These are phyloP conservation scores for Lerema accius DNA, from an alignment of 1,140 invertebrate species.

Conservation along the genomic window DNA sequence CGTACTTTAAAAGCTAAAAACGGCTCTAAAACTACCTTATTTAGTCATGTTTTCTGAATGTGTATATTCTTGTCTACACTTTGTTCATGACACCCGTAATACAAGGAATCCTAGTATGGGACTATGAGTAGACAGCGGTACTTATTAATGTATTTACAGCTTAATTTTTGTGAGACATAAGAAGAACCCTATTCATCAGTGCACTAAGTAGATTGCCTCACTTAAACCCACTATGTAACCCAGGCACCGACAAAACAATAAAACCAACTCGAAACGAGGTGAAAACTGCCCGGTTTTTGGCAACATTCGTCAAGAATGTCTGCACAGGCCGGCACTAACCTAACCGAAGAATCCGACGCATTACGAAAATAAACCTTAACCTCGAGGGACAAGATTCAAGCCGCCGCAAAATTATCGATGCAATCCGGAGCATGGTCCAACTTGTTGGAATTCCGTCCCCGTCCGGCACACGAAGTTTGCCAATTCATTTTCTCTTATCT, in stretches of 20 bases:
- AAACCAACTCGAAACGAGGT: conserved; percentile 64
- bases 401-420: conserved; percentile 40
- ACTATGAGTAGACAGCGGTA: no score
- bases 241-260: conserved; percentile 69
- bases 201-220: conserved; percentile 27
- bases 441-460: conserved; percentile 79
- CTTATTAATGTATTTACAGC: no score
- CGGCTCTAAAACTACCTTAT: no score
- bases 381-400: conserved; percentile 40
- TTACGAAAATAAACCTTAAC: conserved; percentile 56
- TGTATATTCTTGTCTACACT: no score
- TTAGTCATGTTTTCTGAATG: no score
- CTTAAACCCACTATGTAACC: conserved; percentile 26
- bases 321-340: conserved; percentile 56
- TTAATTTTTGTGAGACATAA: not conserved
- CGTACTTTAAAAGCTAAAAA: no score
- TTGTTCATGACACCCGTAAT: no score
- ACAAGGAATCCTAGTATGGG: no score
- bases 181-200: not conserved
- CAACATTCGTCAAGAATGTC: conserved; percentile 76
- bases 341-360: conserved; percentile 36
- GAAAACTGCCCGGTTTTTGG: conserved; percentile 76
- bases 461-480: conserved; percentile 59
- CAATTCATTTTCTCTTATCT: conserved; percentile 53
- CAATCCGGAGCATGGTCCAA: conserved; percentile 60